These are phyloP conservation scores for Eulithis prunata DNA, from an alignment of 2,888 invertebrate species.

Conservation along the genomic window DNA sequence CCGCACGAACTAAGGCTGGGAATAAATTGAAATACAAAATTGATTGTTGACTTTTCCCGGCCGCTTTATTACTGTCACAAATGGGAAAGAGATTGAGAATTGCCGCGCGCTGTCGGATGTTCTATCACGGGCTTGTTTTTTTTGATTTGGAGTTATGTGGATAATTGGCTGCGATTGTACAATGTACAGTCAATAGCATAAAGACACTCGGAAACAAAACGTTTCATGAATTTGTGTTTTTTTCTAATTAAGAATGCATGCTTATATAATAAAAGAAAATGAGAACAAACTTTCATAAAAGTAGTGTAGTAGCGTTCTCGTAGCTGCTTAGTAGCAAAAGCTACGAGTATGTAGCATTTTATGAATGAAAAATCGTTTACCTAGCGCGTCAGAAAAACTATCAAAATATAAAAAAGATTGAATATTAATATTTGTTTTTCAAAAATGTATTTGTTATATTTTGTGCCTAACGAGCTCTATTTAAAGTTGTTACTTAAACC, in stretches of 20 bases:
- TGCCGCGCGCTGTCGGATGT: conserved; percentile 69
- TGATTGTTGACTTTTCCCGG: conserved; percentile 84
- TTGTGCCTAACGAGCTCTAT: too few relatives aligned
- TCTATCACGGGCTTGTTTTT: conserved; percentile 54
- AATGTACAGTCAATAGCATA: background rate
- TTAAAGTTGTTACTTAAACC: too few relatives aligned
- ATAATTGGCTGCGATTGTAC: conserved; percentile 43
- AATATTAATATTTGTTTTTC: too few relatives aligned
- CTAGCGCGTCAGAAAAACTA: too few relatives aligned
- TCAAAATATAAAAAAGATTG: too few relatives aligned
- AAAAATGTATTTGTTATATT: too few relatives aligned
- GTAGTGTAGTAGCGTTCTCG: background rate
- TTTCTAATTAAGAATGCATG: too few relatives aligned
- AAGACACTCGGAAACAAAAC: too few relatives aligned
- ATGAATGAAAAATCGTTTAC: too few relatives aligned
- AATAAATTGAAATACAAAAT: conserved; percentile 85
- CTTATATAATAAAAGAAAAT: too few relatives aligned
- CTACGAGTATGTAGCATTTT: background rate
- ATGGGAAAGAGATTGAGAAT: conserved; percentile 82
- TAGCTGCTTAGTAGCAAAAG: background rate
- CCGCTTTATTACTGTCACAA: conserved; percentile 83
- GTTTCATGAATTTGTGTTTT: too few relatives aligned
- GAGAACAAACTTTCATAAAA: too few relatives aligned
- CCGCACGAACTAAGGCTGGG: conserved; percentile 82
- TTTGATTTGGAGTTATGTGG: conserved; percentile 55